A percentile compares a stretch with the other conserved stretches of the same genome.
These are phyloP conservation scores for Cynodonichthys magdalenae DNA, from an alignment of 2,797 vertebrate species.

Conservation along the genomic window DNA sequence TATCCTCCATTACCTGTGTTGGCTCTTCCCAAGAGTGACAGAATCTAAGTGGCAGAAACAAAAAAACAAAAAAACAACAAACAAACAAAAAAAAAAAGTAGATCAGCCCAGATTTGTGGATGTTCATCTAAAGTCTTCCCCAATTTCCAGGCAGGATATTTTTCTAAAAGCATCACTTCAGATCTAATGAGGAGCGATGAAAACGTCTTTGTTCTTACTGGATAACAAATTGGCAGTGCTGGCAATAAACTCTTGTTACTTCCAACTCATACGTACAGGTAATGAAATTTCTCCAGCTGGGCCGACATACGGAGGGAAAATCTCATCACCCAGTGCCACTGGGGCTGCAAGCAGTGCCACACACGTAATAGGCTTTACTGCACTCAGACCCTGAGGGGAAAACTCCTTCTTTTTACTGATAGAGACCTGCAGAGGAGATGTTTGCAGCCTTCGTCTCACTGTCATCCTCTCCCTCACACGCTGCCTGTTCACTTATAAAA, in stretches of 20 bases:
- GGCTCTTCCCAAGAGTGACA: constrained; percentile 21
- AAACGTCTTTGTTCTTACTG: constrained; percentile 43
- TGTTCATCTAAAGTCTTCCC: constrained; percentile 12
- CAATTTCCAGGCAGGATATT: constrained; percentile 16
- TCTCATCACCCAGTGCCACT: constrained; percentile 56
- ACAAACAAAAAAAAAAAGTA: not conserved
- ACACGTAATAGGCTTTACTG: constrained; percentile 53
- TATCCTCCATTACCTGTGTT: constrained; percentile 50
- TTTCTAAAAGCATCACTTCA: constrained; percentile 20
- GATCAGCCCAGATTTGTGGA: constrained; percentile 17
- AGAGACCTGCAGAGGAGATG: constrained; percentile 37
- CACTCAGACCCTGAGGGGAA: constrained; percentile 21
- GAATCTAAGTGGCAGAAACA: constrained; percentile 28
- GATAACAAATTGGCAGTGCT: constrained; percentile 50
- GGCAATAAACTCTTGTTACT: constrained; percentile 61
- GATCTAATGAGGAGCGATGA: constrained; percentile 23
- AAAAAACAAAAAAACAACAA: too few relatives aligned
- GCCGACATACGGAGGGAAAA: constrained; percentile 49
- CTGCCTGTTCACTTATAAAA: constrained; percentile 39
- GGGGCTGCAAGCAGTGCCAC: constrained; percentile 40
- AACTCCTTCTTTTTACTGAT: constrained; percentile 26
- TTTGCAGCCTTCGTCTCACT: constrained; percentile 37
- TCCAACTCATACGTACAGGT: constrained; percentile 52
- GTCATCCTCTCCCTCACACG: constrained; percentile 27
- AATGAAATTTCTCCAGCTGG: constrained; percentile 53